These are phyloP conservation scores for Epinephelus lanceolatus DNA, from an alignment of 2,113 vertebrate species.

Conservation along the genomic window DNA sequence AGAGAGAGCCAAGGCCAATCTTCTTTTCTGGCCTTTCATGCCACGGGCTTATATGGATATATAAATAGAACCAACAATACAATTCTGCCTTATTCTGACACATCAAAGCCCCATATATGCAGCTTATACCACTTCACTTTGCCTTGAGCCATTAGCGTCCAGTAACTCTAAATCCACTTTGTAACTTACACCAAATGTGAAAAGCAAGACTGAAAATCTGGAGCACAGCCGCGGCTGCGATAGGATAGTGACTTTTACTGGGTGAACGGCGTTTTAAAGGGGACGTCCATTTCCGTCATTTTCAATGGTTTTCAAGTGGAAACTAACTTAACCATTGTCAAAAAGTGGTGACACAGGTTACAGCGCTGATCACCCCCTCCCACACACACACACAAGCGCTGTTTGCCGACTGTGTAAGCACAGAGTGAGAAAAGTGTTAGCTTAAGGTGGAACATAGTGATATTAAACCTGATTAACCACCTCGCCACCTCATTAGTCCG, in stretches of 20 bases:
- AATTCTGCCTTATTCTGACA: constrained; percentile 61
- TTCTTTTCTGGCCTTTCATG: constrained; percentile 63
- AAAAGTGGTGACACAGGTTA: too few relatives aligned
- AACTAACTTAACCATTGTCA: too few relatives aligned
- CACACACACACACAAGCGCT: too few relatives aligned
- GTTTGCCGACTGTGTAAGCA: too few relatives aligned
- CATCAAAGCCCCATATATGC: constrained; percentile 70
- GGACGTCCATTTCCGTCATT: too few relatives aligned
- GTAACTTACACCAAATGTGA: constrained; percentile 35
- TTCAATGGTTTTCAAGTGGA: too few relatives aligned
- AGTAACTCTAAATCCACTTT: constrained; percentile 49
- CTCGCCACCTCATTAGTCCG: too few relatives aligned
- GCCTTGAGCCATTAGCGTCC: constrained; percentile 52
- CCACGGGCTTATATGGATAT: constrained; percentile 56
- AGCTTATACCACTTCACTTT: constrained; percentile 52
- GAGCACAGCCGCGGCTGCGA: constrained; percentile 3
- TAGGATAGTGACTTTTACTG: constrained; percentile 45
- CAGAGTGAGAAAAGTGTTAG: too few relatives aligned
- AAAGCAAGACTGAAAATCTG: constrained; percentile 39
- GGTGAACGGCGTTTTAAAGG: constrained; percentile 4
- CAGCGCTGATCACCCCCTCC: too few relatives aligned
- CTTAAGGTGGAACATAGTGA: too few relatives aligned
- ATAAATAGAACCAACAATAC: constrained; percentile 65
- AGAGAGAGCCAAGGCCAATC: constrained; percentile 59
- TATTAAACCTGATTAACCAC: too few relatives aligned